These are phyloP conservation scores for Tinea pellionella DNA, from an alignment of 2,888 invertebrate species.

Conservation along the genomic window DNA sequence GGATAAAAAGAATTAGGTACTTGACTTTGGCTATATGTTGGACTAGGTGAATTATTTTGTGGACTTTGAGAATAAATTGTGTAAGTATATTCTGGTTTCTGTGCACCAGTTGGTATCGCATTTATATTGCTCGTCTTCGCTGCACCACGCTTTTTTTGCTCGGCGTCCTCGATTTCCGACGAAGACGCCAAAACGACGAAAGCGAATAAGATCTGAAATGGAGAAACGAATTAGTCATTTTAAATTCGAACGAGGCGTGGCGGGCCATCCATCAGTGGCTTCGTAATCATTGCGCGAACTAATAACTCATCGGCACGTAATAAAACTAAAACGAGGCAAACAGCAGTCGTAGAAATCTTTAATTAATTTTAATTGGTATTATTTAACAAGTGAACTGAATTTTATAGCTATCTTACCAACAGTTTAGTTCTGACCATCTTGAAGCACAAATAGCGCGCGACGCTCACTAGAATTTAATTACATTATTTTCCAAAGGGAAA, in stretches of 20 bases:
- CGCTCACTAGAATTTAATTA: slow-evolving; percentile 26
- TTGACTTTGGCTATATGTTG: slow-evolving; percentile 38
- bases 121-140: slow-evolving; percentile 47
- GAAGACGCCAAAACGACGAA: slow-evolving; percentile 40
- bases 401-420: slow-evolving; percentile 36
- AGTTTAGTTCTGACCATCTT: slow-evolving; percentile 45
- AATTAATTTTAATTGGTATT: slow-evolving; percentile 9
- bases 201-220: slow-evolving; percentile 46
- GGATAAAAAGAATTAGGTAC: slow-evolving; percentile 52
- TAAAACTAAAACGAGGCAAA: slow-evolving; percentile 5
- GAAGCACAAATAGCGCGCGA: slow-evolving; percentile 18
- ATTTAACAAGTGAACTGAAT: slow-evolving; percentile 3
- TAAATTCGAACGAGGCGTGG: slow-evolving; percentile 25
- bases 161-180: slow-evolving; percentile 48
- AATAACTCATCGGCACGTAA: not conserved
- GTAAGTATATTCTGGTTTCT: slow-evolving; percentile 59
- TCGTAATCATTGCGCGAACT: not conserved
- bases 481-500: slow-evolving; percentile 40
- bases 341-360: not conserved
- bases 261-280: slow-evolving; percentile 32
- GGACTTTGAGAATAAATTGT: slow-evolving; percentile 46
- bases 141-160: slow-evolving; percentile 56
- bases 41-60: slow-evolving; percentile 27
- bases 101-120: slow-evolving; percentile 50
- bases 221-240: slow-evolving; percentile 30